Evolutionary conservation across 2,113 vertebrate genomes (phyloP), one percentile per base, ranked within the genome.

Genomic region (Prochilodus magdalenae): DNA sequence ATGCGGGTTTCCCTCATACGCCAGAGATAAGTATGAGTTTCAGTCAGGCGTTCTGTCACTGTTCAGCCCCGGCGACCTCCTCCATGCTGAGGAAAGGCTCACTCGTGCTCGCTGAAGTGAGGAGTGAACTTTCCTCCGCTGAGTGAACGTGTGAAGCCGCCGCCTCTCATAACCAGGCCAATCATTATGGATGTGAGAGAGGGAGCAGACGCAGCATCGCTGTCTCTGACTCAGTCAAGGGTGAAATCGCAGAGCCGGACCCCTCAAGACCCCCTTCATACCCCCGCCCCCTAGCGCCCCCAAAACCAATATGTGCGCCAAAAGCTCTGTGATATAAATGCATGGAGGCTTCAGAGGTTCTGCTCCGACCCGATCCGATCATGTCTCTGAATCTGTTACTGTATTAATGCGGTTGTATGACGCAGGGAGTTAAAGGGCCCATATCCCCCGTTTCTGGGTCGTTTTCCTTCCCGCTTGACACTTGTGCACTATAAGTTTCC

Each of bases 171-270:
- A 82, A 79, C 74, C 73, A 85, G 33, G 15, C 5, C 30, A 69
- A 60, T 83, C 62, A 49, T 84, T 67, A 85, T 83, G 53, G 65
- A 84, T 77, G 36, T 75, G 30, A 53, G 55, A 63, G 73, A 72
- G 63, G 36, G 73, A 73, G 30, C 62, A 44, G 63, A 53, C 57
- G 10, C 55, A 16, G 33, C 51, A 69, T 62, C 74, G n/a, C 67
- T 24, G 29, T 85, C 51, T 71, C 24, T 4, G 14, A 73, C 29
- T 62, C 60, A 77, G 36, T 76, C 71, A 83, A 63, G 69, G 33
- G 75, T 84, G 60, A 84, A 79, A 84, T 83, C 80, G 83, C 33
- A 65, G 29, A 60, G 63, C 53, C 73, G 69, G 22, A 80, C 27
- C 24, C 26, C 24, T 63, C 26, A 55, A 30, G 63, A n/a, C n/a